phyloP scores from a whole-genome alignment of 2,113 vertebrate species.

The Phalacrocorax brasilianus region DNA sequence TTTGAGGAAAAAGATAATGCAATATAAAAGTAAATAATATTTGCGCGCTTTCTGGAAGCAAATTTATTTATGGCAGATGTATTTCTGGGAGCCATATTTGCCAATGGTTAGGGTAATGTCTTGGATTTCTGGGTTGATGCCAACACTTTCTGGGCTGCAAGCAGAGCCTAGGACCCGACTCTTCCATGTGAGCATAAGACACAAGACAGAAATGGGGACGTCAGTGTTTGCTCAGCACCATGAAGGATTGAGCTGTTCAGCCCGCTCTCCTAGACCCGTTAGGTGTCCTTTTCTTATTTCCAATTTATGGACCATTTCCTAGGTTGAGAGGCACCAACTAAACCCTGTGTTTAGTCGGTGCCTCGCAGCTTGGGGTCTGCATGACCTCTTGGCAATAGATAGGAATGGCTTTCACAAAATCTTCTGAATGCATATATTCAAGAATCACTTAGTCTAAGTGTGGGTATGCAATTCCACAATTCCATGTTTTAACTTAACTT shows the following conservation, averaged over 20 bases:
- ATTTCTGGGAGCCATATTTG: neutral
- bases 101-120: neutral
- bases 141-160: neutral
- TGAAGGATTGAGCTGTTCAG: neutral
- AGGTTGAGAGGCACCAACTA: neutral
- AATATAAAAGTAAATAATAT: neutral
- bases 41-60: neutral
- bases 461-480: neutral
- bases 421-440: neutral
- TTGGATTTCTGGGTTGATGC: fast-evolving
- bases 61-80: neutral
- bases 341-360: neutral
- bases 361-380: neutral
- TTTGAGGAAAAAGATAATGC: neutral
- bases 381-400: neutral
- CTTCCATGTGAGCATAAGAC: neutral
- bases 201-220: fast-evolving
- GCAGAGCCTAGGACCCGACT: neutral
- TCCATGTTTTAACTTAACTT: neutral
- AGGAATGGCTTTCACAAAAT: neutral
- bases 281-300: neutral
- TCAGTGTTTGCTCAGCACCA: neutral
- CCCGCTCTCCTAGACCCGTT: fast-evolving
- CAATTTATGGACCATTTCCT: neutral
- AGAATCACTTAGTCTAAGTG: neutral